These are phyloP conservation scores for Petrocephalus microphthalmus DNA, from an alignment of 2,113 vertebrate species.

Conservation along the genomic window DNA sequence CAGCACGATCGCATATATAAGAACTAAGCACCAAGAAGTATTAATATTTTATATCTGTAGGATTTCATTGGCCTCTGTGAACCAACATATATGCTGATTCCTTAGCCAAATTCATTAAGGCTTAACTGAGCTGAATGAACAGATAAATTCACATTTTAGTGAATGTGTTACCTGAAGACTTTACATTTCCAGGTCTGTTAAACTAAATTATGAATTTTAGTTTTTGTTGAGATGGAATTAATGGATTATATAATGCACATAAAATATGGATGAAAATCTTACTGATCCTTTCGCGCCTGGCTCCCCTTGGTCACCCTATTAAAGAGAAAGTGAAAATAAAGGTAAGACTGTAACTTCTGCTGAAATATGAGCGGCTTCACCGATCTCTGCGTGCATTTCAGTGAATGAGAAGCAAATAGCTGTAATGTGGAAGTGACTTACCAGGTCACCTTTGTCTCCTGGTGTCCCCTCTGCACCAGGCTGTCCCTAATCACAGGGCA, in stretches of 20 bases:
- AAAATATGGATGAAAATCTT: constrained; percentile 42
- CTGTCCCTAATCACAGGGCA: constrained; percentile 61
- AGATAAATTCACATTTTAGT: neutral
- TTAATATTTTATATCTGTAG: neutral
- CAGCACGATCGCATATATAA: neutral
- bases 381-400: neutral
- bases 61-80: neutral
- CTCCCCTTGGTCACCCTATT: constrained; percentile 79
- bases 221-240: neutral
- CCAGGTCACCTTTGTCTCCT: constrained; percentile 81
- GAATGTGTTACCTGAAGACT: neutral
- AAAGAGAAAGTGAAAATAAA: neutral
- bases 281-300: constrained; percentile 84
- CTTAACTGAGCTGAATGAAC: neutral
- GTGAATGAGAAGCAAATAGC: neutral
- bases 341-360: neutral
- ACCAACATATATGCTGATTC: neutral
- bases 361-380: neutral
- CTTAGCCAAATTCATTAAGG: neutral
- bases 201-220: neutral
- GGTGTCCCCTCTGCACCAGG: constrained; percentile 83
- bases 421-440: constrained; percentile 55
- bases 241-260: neutral
- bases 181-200: neutral
- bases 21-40: neutral